These are phyloP conservation scores for Serrognathus titanus DNA, from an alignment of 2,888 invertebrate species.

Conservation along the genomic window DNA sequence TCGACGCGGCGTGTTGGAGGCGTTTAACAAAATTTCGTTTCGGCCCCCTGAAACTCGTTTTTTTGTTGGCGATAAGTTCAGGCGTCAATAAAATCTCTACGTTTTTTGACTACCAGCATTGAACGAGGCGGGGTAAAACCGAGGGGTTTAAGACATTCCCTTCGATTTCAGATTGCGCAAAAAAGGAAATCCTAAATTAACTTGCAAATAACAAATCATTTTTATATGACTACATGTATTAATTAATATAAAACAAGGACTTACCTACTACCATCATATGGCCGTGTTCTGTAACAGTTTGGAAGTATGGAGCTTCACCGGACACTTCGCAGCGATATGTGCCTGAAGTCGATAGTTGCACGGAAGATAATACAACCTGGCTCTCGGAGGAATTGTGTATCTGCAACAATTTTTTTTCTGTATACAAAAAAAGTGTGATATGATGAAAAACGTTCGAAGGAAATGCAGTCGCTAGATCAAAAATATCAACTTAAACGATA, in stretches of 20 bases:
- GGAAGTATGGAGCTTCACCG: conserved; percentile 67
- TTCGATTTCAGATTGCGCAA: not conserved
- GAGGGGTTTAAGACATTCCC: conserved; percentile 1
- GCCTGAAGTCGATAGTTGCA: conserved; percentile 63
- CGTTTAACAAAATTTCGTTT: conserved; percentile 1
- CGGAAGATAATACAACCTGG: conserved; percentile 61
- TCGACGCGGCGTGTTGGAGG: conserved; percentile 8
- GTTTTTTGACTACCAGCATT: conserved; percentile 27
- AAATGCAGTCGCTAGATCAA: not conserved
- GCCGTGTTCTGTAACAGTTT: conserved; percentile 64
- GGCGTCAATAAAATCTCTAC: conserved; percentile 24
- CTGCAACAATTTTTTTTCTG: conserved; percentile 46
- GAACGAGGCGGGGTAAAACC: conserved; percentile 19
- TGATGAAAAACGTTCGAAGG: not conserved
- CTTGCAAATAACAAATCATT: not conserved
- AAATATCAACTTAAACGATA: conserved; percentile 20
- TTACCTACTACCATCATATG: conserved; percentile 69
- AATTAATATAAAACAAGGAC: conserved; percentile 37
- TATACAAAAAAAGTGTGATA: not conserved
- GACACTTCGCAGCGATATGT: conserved; percentile 68
- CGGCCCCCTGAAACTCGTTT: not conserved
- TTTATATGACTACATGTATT: not conserved
- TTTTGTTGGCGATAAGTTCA: conserved; percentile 18
- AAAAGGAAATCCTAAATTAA: not conserved
- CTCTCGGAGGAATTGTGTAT: conserved; percentile 65